Evolutionary conservation across 2,888 invertebrate genomes (phyloP).

Genomic region (Mechanitis mazaeus): DNA sequence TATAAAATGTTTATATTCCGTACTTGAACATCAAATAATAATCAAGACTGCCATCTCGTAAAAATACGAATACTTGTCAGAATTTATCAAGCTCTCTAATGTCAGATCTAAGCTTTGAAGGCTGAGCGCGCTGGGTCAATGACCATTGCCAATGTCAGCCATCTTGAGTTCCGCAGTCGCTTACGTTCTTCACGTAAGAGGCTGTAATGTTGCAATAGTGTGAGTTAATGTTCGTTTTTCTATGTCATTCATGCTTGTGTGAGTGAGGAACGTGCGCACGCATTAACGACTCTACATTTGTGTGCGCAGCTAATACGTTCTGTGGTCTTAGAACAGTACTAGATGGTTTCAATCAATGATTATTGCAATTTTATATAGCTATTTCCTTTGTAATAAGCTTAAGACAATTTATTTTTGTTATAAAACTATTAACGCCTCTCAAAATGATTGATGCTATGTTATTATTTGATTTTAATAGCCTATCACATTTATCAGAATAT

Average conservation of each 20-base stretch:
- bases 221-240: slow-evolving; percentile 73
- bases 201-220: slow-evolving; percentile 68
- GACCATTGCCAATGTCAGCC: slow-evolving; percentile 78
- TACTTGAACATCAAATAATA: not conserved
- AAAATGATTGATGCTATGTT: slow-evolving; percentile 8
- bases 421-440: slow-evolving; percentile 12
- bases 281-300: slow-evolving; percentile 32
- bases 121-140: slow-evolving; percentile 68
- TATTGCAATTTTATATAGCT: slow-evolving; percentile 26
- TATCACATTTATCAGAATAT: not conserved
- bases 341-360: slow-evolving; percentile 38
- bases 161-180: slow-evolving; percentile 76
- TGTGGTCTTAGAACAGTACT: slow-evolving; percentile 33
- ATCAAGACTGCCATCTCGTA: slow-evolving; percentile 17
- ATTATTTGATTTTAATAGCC: not conserved
- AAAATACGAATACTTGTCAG: slow-evolving; percentile 53
- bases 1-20: not conserved
- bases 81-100: slow-evolving; percentile 73
- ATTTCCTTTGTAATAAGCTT: slow-evolving; percentile 19
- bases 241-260: slow-evolving; percentile 49
- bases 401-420: slow-evolving; percentile 13
- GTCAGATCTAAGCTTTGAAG: slow-evolving; percentile 73
- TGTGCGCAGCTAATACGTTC: slow-evolving; percentile 35
- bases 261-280: slow-evolving; percentile 57
- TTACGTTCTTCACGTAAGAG: slow-evolving; percentile 76